These are phyloP conservation scores for Cordilura impudica DNA, from an alignment of 2,888 invertebrate species.

Conservation along the genomic window DNA sequence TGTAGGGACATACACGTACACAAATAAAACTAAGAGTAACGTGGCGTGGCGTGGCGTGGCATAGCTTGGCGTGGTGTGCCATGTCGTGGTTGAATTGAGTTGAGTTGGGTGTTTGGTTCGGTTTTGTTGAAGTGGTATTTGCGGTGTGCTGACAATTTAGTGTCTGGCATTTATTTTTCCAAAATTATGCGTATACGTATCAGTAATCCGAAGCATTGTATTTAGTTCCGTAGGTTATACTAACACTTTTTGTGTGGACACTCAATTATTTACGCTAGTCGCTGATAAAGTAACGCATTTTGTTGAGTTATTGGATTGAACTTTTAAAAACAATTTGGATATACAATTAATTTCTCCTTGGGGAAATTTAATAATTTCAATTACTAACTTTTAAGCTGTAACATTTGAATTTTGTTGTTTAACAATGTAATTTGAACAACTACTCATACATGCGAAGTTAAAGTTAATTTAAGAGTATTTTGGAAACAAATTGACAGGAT, in stretches of 20 bases:
- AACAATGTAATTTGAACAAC: no score
- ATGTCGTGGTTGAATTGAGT: slow-evolving; percentile 49
- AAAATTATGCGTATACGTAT: slow-evolving; percentile 49
- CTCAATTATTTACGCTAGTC: slow-evolving; percentile 48
- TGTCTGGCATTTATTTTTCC: slow-evolving; percentile 58
- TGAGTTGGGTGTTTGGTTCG: slow-evolving; percentile 16
- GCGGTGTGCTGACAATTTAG: slow-evolving; percentile 60
- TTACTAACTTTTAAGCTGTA: no score
- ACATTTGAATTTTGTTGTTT: no score
- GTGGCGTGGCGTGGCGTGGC: slow-evolving; percentile 5
- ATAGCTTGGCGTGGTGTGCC: background rate
- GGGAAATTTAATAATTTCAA: background rate
- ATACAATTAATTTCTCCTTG: background rate
- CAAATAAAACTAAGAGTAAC: slow-evolving; percentile 52
- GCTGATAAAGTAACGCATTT: background rate
- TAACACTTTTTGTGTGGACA: slow-evolving; percentile 38
- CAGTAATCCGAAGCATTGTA: slow-evolving; percentile 28
- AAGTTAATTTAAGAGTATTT: no score
- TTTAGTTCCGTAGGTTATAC: slow-evolving; percentile 23
- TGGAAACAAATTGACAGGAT: no score
- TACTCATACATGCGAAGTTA: no score
- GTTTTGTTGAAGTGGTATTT: slow-evolving; percentile 58
- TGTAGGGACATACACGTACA: slow-evolving; percentile 35
- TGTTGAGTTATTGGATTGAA: background rate
- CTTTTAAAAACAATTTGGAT: background rate